Conservation (phyloP, 23 tunicate genomes). For the Corella eumyota region DNA sequence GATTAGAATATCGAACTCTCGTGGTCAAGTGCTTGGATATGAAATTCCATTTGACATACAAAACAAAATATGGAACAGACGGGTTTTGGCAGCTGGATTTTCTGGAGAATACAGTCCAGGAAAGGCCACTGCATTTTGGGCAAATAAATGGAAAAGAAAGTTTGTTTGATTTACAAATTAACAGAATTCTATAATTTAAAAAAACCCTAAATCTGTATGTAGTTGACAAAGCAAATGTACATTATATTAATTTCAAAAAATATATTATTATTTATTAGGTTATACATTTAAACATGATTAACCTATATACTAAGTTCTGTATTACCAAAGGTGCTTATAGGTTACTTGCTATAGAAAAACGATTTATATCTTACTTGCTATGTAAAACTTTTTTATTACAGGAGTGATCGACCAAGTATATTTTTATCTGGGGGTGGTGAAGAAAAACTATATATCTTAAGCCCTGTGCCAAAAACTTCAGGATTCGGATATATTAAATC, state of each 20-base stretch:
- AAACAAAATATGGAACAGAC: constrained; percentile 58
- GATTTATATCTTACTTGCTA: no score
- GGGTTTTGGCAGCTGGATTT: constrained; percentile 89
- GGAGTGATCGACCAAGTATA: constrained; percentile 80
- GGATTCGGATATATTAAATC: constrained; percentile 81
- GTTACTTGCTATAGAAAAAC: no score
- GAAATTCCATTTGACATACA: constrained; percentile 82
- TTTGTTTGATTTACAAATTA: constrained; percentile 8
- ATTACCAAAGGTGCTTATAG: no score
- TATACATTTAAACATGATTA: no score
- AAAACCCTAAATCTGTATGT: neutral
- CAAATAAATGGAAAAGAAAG: constrained; percentile 77
- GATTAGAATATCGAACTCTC: constrained; percentile 49
- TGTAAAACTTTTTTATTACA: no score
- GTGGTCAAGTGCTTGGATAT: constrained; percentile 92
- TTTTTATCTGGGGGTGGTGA: constrained; percentile 86
- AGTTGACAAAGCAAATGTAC: neutral
- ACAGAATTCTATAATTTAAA: neutral
- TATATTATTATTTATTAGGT: no score
- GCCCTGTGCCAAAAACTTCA: constrained; percentile 60
- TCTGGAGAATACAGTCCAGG: constrained; percentile 86
- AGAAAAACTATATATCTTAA: constrained; percentile 55
- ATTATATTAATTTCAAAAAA: no score
- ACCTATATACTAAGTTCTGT: neutral
- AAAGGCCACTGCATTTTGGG: constrained; percentile 79